phyloP scores from a whole-genome alignment of 2,797 vertebrate genomes.

The Dipus sagitta region DNA sequence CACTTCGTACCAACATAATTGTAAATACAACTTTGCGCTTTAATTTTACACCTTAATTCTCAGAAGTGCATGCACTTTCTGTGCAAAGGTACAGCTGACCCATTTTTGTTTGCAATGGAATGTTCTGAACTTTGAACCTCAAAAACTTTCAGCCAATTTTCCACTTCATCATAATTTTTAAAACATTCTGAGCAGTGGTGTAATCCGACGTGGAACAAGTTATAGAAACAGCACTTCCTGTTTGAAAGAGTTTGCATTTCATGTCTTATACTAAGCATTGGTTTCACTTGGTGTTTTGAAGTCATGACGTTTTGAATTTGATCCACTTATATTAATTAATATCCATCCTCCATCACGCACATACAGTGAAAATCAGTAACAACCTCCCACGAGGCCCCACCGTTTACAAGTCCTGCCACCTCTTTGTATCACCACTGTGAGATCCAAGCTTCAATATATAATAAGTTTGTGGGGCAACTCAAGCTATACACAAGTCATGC shows the following conservation, averaged over 20 bases:
- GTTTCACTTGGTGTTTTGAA: not conserved
- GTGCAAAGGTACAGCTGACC: not conserved
- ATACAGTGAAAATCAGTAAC: not conserved
- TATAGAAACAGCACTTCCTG: not conserved
- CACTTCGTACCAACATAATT: too few relatives aligned
- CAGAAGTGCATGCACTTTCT: constrained; percentile 32
- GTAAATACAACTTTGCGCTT: too few relatives aligned
- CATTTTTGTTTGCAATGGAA: constrained; percentile 28
- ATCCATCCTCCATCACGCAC: not conserved
- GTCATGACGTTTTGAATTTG: not conserved
- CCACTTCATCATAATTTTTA: not conserved
- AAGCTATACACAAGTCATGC: too few relatives aligned
- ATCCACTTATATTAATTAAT: not conserved
- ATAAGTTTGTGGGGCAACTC: too few relatives aligned
- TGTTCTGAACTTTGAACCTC: not conserved
- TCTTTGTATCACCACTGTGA: too few relatives aligned
- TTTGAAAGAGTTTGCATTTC: not conserved
- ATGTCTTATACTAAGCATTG: not conserved
- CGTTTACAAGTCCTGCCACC: too few relatives aligned
- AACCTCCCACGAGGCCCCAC: too few relatives aligned
- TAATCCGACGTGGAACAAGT: not conserved
- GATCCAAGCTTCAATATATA: too few relatives aligned
- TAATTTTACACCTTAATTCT: too few relatives aligned
- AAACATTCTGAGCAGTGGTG: not conserved
- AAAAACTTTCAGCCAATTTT: not conserved